phyloP scores from a whole-genome alignment of 2,797 vertebrate genomes.

The Clarias platycephalus region DNA sequence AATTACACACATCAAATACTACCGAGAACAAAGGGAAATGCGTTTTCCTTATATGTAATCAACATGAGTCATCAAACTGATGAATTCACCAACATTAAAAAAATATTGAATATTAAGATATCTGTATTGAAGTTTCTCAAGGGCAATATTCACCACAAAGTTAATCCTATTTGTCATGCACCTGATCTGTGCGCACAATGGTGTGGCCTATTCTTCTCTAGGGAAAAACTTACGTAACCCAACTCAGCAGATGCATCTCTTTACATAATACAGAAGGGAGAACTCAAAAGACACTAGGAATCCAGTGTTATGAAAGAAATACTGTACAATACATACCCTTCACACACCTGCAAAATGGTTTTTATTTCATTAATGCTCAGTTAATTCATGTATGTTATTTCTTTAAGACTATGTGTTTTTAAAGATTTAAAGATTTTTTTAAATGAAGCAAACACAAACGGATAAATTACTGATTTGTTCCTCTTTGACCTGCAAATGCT shows the following conservation, averaged over 20 bases:
- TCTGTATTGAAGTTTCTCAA: not conserved
- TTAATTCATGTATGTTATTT: not conserved
- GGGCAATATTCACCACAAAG: not conserved
- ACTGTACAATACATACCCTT: not conserved
- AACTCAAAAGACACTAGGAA: conserved; percentile 5
- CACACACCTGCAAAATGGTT: conserved; percentile 8
- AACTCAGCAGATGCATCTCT: conserved; percentile 19
- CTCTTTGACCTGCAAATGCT: not conserved
- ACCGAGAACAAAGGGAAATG: not conserved
- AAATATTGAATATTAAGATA: not conserved
- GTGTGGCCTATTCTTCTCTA: conserved; percentile 8
- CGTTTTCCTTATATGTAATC: not conserved
- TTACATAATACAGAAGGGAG: conserved; percentile 32
- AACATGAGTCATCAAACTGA: not conserved
- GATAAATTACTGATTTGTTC: not conserved
- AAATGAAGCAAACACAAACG: not conserved
- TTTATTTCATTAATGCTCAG: not conserved
- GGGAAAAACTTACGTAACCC: conserved; percentile 31
- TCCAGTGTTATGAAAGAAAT: not conserved
- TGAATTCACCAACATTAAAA: not conserved
- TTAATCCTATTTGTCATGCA: not conserved
- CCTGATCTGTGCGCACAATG: conserved; percentile 3
- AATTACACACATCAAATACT: not conserved
- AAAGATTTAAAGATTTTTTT: too few relatives aligned
- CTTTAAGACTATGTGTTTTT: not conserved